Percentiles rank a stretch among this genome's conserved stretches.
These are phyloP conservation scores for Gambusia affinis DNA, from an alignment of 2,113 vertebrate genomes.

Conservation along the genomic window DNA sequence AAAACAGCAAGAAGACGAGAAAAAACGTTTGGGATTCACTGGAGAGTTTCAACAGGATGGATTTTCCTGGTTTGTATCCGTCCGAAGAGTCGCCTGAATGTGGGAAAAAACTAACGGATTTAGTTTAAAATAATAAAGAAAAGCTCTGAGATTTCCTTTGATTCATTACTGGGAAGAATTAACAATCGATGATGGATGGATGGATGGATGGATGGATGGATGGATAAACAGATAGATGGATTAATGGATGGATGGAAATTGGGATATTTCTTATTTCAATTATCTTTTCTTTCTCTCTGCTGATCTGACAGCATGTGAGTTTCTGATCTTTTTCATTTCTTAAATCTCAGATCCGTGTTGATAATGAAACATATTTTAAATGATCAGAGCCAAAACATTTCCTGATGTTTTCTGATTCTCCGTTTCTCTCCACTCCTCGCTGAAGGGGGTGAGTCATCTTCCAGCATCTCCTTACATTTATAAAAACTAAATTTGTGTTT, in stretches of 20 bases:
- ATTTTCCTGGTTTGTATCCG: conserved; percentile 71
- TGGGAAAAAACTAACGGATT: neutral
- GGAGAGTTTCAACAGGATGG: conserved; percentile 78
- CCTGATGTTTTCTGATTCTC: conserved; percentile 68
- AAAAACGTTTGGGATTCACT: conserved; percentile 61
- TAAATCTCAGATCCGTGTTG: conserved; percentile 65
- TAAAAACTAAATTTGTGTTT: too few species aligned
- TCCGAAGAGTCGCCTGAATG: too few species aligned
- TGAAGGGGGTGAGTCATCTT: conserved; percentile 91
- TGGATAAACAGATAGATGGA: too few species aligned
- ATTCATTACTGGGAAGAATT: neutral
- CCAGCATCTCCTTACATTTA: conserved; percentile 54
- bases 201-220: too few species aligned
- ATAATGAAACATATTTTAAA: neutral
- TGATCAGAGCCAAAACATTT: neutral
- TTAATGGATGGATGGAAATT: too few species aligned
- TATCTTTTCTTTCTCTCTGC: conserved; percentile 71
- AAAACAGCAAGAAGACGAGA: conserved; percentile 83
- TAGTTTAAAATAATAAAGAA: neutral
- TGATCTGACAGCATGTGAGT: conserved; percentile 65
- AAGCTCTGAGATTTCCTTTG: neutral
- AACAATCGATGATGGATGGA: too few species aligned
- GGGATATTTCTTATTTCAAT: too few species aligned
- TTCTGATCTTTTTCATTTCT: conserved; percentile 80
- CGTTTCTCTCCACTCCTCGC: conserved; percentile 76